phyloP scores from a whole-genome alignment of 2,113 vertebrate species.

The Pungitius pungitius region DNA sequence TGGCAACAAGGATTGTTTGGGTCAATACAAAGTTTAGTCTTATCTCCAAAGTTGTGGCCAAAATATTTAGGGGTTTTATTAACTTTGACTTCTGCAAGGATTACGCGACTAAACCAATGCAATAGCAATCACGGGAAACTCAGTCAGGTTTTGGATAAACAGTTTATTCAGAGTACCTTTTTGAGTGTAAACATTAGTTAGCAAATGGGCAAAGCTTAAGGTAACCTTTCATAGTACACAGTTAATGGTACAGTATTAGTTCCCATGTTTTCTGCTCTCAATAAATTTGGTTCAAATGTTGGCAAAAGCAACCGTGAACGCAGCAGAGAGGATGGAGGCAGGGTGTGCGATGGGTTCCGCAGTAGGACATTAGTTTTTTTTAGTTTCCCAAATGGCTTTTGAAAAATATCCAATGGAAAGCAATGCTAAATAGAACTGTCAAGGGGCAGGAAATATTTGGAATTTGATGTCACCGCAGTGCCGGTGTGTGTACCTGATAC shows the following conservation, averaged over 20 bases:
- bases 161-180: neutral
- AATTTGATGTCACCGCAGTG: slow-evolving; percentile 41
- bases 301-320: neutral
- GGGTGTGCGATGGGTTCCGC: neutral
- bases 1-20: neutral
- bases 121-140: neutral
- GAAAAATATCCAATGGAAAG: slow-evolving; percentile 32
- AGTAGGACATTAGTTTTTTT: neutral
- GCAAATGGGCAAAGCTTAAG: neutral
- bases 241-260: neutral
- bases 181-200: neutral
- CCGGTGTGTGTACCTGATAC: slow-evolving; percentile 38
- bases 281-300: neutral
- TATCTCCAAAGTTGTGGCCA: neutral
- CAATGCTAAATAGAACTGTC: slow-evolving; percentile 20
- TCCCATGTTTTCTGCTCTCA: neutral
- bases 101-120: neutral
- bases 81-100: neutral
- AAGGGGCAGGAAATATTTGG: slow-evolving; percentile 31
- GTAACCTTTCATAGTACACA: neutral
- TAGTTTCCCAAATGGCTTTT: slow-evolving; percentile 17
- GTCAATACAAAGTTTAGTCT: neutral
- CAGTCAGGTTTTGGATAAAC: neutral
- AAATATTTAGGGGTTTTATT: neutral
- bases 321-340: neutral